Conservation (phyloP, 2,113 vertebrate genomes). For the Tinamus guttatus region DNA sequence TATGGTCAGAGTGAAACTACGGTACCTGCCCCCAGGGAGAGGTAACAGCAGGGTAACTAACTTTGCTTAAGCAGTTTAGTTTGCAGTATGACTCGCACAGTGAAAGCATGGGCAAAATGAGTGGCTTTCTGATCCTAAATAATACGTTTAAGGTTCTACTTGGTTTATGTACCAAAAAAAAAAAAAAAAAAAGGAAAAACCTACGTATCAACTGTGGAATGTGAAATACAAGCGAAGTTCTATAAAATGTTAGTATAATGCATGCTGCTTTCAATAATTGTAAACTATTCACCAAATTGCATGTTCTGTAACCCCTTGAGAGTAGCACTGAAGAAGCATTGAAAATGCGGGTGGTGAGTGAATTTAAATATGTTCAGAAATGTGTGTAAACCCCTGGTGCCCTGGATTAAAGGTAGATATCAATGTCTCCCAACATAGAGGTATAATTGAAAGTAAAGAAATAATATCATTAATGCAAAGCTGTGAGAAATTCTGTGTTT, state of each 20-base stretch:
- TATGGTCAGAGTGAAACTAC: background rate
- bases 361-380: background rate
- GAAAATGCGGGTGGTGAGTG: background rate
- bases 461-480: background rate
- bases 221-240: background rate
- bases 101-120: background rate
- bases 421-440: background rate
- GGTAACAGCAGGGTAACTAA: background rate
- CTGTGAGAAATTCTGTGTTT: background rate
- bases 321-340: background rate
- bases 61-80: background rate
- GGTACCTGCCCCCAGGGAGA: background rate
- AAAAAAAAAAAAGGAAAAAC: background rate
- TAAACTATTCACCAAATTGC: background rate
- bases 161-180: background rate
- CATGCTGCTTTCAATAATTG: background rate
- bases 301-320: background rate
- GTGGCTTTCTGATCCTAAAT: background rate
- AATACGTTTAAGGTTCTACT: background rate
- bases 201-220: accelerated
- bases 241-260: background rate
- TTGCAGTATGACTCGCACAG: background rate
- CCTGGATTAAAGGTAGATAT: conserved; percentile 6
- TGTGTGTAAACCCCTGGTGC: background rate
- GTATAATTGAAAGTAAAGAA: background rate